Evolutionary conservation across 2,797 vertebrate genomes (phyloP).

Genomic region (Anabacerthia variegaticeps): DNA sequence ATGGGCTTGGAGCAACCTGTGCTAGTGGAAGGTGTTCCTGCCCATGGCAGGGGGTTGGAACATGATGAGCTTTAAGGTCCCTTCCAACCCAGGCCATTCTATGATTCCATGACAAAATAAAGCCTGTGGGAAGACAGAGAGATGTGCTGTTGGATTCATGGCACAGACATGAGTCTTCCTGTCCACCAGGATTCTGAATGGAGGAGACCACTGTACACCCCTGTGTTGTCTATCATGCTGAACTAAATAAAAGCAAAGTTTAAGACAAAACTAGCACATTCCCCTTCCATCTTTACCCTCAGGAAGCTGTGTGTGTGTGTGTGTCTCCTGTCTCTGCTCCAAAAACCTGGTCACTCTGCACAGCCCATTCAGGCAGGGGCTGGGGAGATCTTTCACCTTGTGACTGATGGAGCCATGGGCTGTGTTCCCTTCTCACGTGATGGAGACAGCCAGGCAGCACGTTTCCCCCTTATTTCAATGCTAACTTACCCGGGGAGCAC

Average conservation of each 20-base stretch:
- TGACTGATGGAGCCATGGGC: accelerated
- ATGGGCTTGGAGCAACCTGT: background rate
- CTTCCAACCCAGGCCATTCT: background rate
- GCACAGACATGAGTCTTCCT: background rate
- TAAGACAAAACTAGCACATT: background rate
- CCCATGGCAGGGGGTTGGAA: background rate
- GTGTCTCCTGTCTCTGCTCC: background rate
- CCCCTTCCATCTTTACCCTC: background rate
- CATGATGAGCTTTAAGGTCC: background rate
- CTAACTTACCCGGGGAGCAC: background rate
- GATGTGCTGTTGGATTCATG: background rate
- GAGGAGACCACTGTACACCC: background rate
- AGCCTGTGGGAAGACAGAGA: background rate
- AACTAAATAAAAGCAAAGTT: background rate
- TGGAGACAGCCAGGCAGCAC: background rate
- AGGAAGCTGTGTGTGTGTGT: background rate
- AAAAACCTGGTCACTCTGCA: background rate
- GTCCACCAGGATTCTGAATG: background rate
- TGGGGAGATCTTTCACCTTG: background rate
- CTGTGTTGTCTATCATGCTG: accelerated
- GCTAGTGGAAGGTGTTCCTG: background rate
- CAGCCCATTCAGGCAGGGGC: accelerated
- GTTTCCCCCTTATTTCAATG: background rate
- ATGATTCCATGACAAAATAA: background rate
- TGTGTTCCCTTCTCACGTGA: background rate